Base-by-base conservation (phyloP, 2,797 vertebrate genomes). In the Gymnoscopelus braueri region DNA sequence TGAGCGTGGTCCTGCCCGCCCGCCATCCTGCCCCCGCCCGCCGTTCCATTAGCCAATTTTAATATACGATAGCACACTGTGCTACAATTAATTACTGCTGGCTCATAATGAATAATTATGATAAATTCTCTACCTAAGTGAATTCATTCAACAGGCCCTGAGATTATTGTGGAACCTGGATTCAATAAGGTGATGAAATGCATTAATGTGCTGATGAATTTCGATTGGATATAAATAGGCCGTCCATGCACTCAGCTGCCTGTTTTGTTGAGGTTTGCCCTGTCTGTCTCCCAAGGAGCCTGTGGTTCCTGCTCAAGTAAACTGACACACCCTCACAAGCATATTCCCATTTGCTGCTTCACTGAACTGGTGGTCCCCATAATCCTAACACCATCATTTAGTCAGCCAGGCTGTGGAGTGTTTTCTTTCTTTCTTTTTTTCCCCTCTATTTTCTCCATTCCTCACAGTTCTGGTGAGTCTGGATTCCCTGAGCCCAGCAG, bases 341-440 rank as follows among this genome's bases (percentile, higher is more conserved):
- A 88, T 84, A 90, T 93, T 94, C 92, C 91, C 86, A 94, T 94
- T 94, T 94, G 92, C 92, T 85, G 92, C 93, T 93, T 92, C 92
- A 91, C 72, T 93, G 92, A 94, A 88, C 91, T 89, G 89, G 83
- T 78, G 88, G 89, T 88, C 85, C 84, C 90, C 91, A 92, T 93
- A 94, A 94, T 93, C 92, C 91, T 81, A 91, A 93, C 92, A 89
- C 90, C 91, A 93, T 93, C 87, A 91, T 93, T 94, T 93, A 92
- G 92, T 88, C 82, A 84, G 88, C 80, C 87, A 76, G 88, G 81
- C 86, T 63, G 80, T 76, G 74, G 73, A 81, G 80, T 84, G 82
- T 81, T 89, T 77, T 85, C 63, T 23, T 69, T 78, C 75, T 80
- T 80, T 67, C 63, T 82, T 71, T 71, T 65, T 53, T 70, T 68